A percentile compares a stretch with the other conserved stretches of the same genome.
phyloP scores from a whole-genome alignment of 2,888 invertebrate species.

The Macrosoma leucophasiata region DNA sequence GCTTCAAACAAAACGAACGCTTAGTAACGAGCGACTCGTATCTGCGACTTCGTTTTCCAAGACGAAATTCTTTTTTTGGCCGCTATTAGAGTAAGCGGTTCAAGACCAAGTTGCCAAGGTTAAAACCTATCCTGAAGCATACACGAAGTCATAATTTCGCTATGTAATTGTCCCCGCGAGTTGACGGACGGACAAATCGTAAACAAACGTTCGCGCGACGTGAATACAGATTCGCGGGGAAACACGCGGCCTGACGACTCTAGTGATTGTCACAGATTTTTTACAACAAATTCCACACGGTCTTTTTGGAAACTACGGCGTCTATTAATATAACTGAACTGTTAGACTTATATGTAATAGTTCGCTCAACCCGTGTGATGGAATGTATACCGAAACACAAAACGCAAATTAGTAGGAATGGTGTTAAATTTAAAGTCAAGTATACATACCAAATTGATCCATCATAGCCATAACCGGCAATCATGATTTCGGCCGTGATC shows the following conservation, averaged over 20 bases:
- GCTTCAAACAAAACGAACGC: conserved; percentile 61
- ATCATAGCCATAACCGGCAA: no score
- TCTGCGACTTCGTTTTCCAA: conserved; percentile 49
- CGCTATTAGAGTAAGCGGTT: conserved; percentile 11
- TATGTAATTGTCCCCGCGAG: conserved; percentile 14
- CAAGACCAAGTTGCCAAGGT: conserved; percentile 7
- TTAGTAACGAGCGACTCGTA: conserved; percentile 54
- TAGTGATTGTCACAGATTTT: conserved; percentile 38
- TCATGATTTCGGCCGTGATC: conserved; percentile 40
- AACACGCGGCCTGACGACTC: conserved; percentile 43
- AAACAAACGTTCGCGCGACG: conserved; percentile 38
- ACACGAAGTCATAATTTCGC: conserved; percentile 10
- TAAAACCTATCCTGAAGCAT: not conserved
- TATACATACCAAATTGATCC: no score
- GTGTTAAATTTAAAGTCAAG: no score
- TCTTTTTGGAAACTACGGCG: conserved; percentile 29
- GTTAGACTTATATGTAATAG: no score
- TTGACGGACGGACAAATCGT: conserved; percentile 32
- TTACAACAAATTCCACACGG: conserved; percentile 34
- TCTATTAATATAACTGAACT: conserved; percentile 7
- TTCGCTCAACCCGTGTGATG: no score
- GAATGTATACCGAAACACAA: not conserved
- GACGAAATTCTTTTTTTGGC: conserved; percentile 37
- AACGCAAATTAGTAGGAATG: no score
- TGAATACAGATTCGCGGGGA: conserved; percentile 59